These are phyloP conservation scores for Apodemia duryi DNA, from an alignment of 2,888 invertebrate genomes.

Conservation along the genomic window DNA sequence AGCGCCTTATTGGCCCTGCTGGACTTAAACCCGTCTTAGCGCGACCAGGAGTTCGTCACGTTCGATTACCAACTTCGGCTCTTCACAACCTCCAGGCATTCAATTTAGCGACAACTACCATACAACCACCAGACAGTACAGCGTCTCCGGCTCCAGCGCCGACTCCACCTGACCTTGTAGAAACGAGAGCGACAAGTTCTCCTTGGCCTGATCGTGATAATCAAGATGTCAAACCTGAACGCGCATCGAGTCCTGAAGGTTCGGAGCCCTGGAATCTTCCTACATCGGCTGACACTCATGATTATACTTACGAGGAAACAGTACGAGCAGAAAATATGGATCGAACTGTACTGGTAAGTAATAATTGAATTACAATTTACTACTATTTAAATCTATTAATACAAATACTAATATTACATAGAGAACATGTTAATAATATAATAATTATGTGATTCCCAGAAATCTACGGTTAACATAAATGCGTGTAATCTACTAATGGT, in stretches of 20 bases:
- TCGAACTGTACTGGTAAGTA: slow-evolving; percentile 70
- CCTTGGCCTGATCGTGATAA: slow-evolving; percentile 60
- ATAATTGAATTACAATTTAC: neutral
- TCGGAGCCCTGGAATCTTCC: slow-evolving; percentile 65
- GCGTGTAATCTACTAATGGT: neutral
- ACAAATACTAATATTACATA: neutral
- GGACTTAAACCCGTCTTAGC: slow-evolving; percentile 76
- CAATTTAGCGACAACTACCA: slow-evolving; percentile 51
- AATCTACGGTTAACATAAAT: neutral
- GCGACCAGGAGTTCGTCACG: slow-evolving; percentile 78
- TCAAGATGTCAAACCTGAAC: slow-evolving; percentile 53
- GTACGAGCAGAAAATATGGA: slow-evolving; percentile 64
- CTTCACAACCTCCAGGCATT: slow-evolving; percentile 67
- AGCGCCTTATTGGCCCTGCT: slow-evolving; percentile 83
- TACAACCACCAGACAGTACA: slow-evolving; percentile 57
- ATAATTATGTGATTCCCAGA: slow-evolving; percentile 5
- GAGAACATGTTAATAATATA: neutral
- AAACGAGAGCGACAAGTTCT: slow-evolving; percentile 55
- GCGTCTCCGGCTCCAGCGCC: slow-evolving; percentile 53
- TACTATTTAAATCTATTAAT: too few relatives aligned
- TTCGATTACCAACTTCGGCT: slow-evolving; percentile 65
- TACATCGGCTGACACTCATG: slow-evolving; percentile 51
- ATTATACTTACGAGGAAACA: slow-evolving; percentile 67
- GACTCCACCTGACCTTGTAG: slow-evolving; percentile 60
- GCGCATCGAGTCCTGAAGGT: slow-evolving; percentile 60